phyloP scores from a whole-genome alignment of 53 echinoderm and acorn worm species.

The Luidia sarsii region DNA sequence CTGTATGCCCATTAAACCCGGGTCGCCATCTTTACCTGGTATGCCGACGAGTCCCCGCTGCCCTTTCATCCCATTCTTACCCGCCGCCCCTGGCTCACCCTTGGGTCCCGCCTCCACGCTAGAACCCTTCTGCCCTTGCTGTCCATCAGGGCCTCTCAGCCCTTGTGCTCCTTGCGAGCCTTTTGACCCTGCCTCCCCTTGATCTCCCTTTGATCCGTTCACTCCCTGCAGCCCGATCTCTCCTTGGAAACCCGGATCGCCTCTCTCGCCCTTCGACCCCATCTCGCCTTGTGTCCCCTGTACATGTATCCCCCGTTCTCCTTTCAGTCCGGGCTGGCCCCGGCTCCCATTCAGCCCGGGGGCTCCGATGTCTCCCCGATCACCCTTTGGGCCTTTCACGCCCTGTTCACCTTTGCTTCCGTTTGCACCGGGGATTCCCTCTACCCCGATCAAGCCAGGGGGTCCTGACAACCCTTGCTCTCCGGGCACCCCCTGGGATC shows the following conservation, averaged over 20 bases:
- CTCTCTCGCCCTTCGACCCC: constrained; percentile 28
- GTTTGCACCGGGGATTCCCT: constrained; percentile 26
- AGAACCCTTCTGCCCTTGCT: constrained; percentile 13
- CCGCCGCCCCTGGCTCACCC: constrained; percentile 6
- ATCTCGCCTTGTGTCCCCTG: neutral
- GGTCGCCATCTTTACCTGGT: constrained; percentile 23
- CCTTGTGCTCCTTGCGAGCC: constrained; percentile 8
- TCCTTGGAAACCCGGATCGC: constrained; percentile 4
- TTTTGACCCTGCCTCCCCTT: neutral
- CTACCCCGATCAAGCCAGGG: neutral
- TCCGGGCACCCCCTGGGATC: constrained; percentile 11
- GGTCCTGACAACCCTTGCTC: neutral
- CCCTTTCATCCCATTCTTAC: constrained; percentile 8
- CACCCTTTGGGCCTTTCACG: constrained; percentile 7
- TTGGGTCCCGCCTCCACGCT: neutral
- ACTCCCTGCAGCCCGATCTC: constrained; percentile 6
- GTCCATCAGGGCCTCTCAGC: constrained; percentile 8
- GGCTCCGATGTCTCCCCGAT: constrained; percentile 17
- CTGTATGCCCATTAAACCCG: constrained; percentile 33
- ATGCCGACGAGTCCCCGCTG: constrained; percentile 11
- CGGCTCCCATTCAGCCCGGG: constrained; percentile 14
- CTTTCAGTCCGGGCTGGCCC: constrained; percentile 6
- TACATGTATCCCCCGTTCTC: constrained; percentile 4
- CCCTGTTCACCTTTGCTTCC: constrained; percentile 20
- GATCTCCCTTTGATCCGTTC: constrained; percentile 37